Conservation (phyloP, 1,140 invertebrate genomes). For the Hyles euphorbiae region DNA sequence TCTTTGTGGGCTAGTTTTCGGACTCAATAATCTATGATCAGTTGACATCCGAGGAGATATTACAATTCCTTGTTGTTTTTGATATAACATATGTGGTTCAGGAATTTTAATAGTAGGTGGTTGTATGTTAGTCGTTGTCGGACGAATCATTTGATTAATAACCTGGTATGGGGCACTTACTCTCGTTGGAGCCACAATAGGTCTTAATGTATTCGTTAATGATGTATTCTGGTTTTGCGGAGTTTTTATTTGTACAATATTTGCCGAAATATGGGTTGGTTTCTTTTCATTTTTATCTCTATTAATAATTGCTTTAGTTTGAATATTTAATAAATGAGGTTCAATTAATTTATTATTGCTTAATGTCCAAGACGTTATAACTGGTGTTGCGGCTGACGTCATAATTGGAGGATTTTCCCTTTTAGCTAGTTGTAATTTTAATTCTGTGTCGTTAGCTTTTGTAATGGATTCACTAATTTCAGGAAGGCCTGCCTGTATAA, state of each 20-base stretch:
- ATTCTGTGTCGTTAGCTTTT: constrained; percentile 36
- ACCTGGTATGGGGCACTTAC: constrained; percentile 64
- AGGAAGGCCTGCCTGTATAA: constrained; percentile 37
- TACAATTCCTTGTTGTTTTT: constrained; percentile 70
- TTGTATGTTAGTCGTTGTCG: constrained; percentile 65
- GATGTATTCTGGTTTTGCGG: constrained; percentile 43
- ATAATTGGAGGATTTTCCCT: constrained; percentile 68
- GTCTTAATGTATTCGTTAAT: constrained; percentile 46
- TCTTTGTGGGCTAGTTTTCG: constrained; percentile 52
- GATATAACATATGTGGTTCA: constrained; percentile 75
- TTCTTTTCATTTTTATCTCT: constrained; percentile 59
- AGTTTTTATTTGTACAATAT: constrained; percentile 65
- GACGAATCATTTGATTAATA: constrained; percentile 67
- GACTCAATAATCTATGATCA: constrained; percentile 63
- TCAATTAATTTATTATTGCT: constrained; percentile 61
- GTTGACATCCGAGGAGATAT: constrained; percentile 68
- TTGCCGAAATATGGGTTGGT: constrained; percentile 63
- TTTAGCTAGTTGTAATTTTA: constrained; percentile 51
- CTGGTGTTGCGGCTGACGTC: constrained; percentile 73
- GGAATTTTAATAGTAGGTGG: constrained; percentile 78
- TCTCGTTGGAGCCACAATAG: constrained; percentile 51
- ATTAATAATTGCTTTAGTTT: constrained; percentile 30
- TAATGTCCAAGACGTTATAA: constrained; percentile 74
- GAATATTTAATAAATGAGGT: constrained; percentile 54
- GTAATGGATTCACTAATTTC: constrained; percentile 28